phyloP scores from a whole-genome alignment of 2,797 vertebrate species.

The Phylloscopus collybita region DNA sequence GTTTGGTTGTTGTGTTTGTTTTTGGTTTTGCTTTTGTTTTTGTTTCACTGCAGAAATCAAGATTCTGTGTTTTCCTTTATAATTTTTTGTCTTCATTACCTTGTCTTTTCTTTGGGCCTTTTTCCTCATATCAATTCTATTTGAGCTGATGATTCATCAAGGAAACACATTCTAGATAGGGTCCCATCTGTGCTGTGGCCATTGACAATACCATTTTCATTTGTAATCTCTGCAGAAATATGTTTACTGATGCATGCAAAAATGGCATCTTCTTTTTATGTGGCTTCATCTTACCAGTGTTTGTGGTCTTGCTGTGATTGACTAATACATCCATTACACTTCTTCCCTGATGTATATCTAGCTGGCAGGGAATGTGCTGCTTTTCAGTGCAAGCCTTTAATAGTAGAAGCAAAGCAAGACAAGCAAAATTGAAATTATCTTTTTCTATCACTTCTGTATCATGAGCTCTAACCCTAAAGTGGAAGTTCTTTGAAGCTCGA shows the following conservation, averaged over 20 bases:
- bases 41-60: background rate
- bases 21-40: too few relatives aligned
- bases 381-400: background rate
- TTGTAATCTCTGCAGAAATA: background rate
- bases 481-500: background rate
- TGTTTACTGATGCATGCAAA: background rate
- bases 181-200: background rate
- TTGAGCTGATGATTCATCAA: background rate
- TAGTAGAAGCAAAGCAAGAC: background rate
- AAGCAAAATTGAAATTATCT: background rate
- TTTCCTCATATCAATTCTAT: background rate
- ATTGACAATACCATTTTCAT: background rate
- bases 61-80: background rate
- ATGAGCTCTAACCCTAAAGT: background rate
- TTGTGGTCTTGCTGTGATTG: slow-evolving; percentile 2
- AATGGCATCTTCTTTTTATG: background rate
- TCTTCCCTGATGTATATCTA: background rate
- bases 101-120: background rate
- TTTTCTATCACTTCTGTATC: background rate
- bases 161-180: background rate
- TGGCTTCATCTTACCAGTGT: background rate
- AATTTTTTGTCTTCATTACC: background rate
- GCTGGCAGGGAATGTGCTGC: background rate
- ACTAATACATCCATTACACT: background rate
- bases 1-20: background rate